Conservation (phyloP, 2,888 invertebrate species). For the Drosophila mayaguana region DNA sequence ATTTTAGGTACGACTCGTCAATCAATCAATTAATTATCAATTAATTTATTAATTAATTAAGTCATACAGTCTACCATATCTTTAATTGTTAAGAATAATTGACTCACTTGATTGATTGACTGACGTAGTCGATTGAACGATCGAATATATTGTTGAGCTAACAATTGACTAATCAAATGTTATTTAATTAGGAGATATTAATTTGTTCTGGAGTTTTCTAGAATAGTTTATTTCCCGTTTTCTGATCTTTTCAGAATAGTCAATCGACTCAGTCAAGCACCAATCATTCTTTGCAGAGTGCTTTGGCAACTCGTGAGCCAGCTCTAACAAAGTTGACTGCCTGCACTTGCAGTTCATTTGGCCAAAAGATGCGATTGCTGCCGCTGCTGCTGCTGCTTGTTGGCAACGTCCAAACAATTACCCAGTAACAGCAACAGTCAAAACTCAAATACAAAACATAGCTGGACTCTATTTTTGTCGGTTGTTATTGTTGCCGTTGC, state of each 20-base stretch:
- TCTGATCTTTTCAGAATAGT: neutral
- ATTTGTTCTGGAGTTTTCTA: neutral
- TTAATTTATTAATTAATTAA: too few species aligned
- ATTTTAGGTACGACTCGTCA: too few species aligned
- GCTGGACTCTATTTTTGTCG: conserved; percentile 25
- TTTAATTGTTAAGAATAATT: neutral
- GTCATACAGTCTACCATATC: too few species aligned
- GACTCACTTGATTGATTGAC: neutral
- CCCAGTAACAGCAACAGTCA: conserved; percentile 46
- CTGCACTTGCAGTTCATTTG: conserved; percentile 78
- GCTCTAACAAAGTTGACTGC: conserved; percentile 56
- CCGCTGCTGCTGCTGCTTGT: conserved; percentile 40
- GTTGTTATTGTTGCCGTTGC: conserved; percentile 1
- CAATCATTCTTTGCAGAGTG: conserved; percentile 28
- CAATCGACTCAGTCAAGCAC: conserved; percentile 4
- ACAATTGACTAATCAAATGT: neutral
- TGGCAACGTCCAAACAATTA: conserved; percentile 70
- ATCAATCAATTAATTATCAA: too few species aligned
- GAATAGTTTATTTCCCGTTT: neutral
- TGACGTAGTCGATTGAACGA: neutral
- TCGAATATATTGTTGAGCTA: too few species aligned
- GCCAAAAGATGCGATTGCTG: conserved; percentile 65
- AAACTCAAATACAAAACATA: conserved; percentile 45
- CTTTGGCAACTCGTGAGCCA: conserved; percentile 64
- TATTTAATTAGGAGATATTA: neutral